phyloP scores from a whole-genome alignment of 2,797 vertebrate species.

The Syncerus caffer region DNA sequence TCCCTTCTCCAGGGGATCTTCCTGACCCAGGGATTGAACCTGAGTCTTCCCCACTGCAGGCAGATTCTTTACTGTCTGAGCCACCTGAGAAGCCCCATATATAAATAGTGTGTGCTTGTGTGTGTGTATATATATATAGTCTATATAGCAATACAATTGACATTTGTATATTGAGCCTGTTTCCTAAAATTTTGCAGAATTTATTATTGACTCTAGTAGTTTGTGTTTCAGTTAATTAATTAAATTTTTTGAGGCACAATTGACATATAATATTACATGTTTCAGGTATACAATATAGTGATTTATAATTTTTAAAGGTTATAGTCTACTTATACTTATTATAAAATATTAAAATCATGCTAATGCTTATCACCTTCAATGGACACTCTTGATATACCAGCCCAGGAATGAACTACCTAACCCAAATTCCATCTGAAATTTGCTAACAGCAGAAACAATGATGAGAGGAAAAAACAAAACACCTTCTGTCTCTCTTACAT shows the following conservation, averaged over 20 bases:
- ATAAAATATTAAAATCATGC: background rate
- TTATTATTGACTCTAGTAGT: background rate
- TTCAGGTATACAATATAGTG: background rate
- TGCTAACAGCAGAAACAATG: background rate
- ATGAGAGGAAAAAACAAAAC: background rate
- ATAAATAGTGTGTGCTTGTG: background rate
- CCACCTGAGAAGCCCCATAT: background rate
- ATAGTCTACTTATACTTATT: background rate
- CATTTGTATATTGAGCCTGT: background rate
- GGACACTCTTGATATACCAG: background rate
- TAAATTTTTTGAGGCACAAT: background rate
- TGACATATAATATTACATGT: background rate
- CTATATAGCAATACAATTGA: background rate
- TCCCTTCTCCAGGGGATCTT: background rate
- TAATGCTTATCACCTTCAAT: background rate
- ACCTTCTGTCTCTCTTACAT: background rate
- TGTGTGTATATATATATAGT: accelerated
- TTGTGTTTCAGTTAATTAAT: background rate
- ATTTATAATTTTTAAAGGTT: background rate
- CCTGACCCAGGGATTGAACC: background rate
- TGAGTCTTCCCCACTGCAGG: accelerated
- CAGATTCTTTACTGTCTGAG: background rate
- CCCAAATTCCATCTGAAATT: background rate
- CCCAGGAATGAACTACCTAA: background rate
- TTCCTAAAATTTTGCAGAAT: background rate